Conservation (phyloP, 2,888 invertebrate species). For the Amiota minor region DNA sequence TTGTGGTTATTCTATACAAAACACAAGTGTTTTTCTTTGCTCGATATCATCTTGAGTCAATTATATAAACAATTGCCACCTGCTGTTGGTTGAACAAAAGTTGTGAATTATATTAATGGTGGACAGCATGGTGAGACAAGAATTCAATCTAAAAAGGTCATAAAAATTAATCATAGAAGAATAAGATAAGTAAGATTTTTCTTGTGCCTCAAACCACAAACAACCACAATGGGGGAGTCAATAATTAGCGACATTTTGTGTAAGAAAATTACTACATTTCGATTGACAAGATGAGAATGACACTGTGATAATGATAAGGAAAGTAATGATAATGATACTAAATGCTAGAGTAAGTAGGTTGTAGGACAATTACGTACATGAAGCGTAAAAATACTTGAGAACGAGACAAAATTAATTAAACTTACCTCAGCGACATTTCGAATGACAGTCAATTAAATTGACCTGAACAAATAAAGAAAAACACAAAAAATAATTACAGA, state of each 20-base stretch:
- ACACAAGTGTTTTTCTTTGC: conserved; percentile 1
- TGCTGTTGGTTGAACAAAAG: background rate
- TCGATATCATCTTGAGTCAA: conserved; percentile 12
- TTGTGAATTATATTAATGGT: no score
- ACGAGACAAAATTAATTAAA: conserved; percentile 58
- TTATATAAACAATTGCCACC: conserved; percentile 22
- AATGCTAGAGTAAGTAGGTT: no score
- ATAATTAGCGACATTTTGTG: conserved; percentile 4
- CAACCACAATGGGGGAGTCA: background rate
- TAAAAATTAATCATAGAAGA: no score
- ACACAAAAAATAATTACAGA: conserved; percentile 46
- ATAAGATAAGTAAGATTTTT: no score
- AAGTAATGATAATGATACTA: no score
- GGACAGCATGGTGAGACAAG: background rate
- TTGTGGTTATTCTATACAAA: background rate
- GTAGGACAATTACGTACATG: conserved; percentile 12
- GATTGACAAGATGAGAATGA: no score
- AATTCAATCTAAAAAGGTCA: no score
- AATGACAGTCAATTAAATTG: conserved; percentile 64
- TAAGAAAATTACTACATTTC: no score
- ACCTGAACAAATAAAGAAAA: conserved; percentile 43
- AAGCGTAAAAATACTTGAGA: conserved; percentile 22
- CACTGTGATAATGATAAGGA: no score
- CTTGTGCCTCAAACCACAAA: background rate
- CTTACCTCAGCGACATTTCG: conserved; percentile 54